Base-by-base conservation (phyloP, 2,888 invertebrate genomes). In the Gortyna flavago region DNA sequence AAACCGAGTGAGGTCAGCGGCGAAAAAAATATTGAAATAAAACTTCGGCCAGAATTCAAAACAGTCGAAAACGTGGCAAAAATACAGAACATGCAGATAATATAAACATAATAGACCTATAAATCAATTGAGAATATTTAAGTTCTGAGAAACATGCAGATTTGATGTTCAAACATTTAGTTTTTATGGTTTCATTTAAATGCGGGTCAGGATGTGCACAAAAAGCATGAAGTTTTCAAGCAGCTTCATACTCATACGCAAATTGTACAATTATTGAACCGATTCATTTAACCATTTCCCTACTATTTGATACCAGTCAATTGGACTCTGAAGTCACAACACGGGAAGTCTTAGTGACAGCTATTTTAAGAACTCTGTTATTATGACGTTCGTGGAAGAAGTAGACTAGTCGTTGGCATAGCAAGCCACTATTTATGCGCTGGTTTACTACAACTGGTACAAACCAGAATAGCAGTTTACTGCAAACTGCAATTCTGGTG, bases 81-180 rank as follows among this genome's bases (percentile, higher is more conserved):
- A 78, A 75, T 81, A 88, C 65, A 79, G 35, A 79, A 67, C 44
- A 67, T 67, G 66, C 65, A 76, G 35, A 83, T 79, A 82, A 74
- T 75, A 51, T 71, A 77, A 75, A 74, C 79, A 80, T 79, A 64
- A 83, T 75, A 76, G 66, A 69, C 25, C 59, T 62, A 78, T 87
- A 78, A 80, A 88, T 79, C 83, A 88, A 79, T 75, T 21, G 70
- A 69, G 74, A 75, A 87, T 85, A 78, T 85, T 71, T 59, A 77
- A 80, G 54, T 77, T 83, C 62, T n/a, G 41, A 71, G 75, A 79
- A 79, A 81, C 67, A 77, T 61, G 65, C 54, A 76, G 72, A 83
- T 83, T 75, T 75, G 62, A 77, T 79, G 72, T 74, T 76, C 25
- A 59, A 72, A 67, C 51, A 38, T 79, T 72, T 62, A 61, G 18